Percentiles rank a stretch among this genome's conserved stretches.
phyloP scores from a whole-genome alignment of 1,140 invertebrate species.

The Schlechtendalia chinensis region DNA sequence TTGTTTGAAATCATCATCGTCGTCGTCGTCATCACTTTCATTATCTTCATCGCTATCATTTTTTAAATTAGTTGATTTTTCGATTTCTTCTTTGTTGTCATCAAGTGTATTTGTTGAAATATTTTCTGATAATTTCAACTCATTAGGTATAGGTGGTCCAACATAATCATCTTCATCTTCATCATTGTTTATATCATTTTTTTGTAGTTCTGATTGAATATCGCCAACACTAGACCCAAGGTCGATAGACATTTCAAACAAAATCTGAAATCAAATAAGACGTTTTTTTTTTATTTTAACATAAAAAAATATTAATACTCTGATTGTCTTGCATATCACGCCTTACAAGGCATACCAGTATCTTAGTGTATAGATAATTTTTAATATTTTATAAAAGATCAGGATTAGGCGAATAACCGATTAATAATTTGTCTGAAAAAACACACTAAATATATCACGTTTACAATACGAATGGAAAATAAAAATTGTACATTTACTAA shows the following conservation, averaged over 20 bases:
- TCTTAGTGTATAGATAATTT: background rate
- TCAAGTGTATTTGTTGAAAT: conserved; percentile 51
- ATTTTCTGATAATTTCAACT: conserved; percentile 52
- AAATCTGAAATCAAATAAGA: background rate
- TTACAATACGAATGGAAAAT: too few species aligned
- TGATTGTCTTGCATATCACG: too few species aligned
- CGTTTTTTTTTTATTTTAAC: too few species aligned
- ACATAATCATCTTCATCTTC: conserved; percentile 41
- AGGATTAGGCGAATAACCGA: too few species aligned
- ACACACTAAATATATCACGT: too few species aligned
- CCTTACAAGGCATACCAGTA: background rate
- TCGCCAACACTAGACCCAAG: background rate
- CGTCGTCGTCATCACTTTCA: conserved; percentile 55
- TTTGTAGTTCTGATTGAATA: background rate
- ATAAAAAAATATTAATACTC: too few species aligned
- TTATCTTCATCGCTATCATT: conserved; percentile 54
- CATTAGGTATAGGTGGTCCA: conserved; percentile 24
- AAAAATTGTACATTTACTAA: too few species aligned
- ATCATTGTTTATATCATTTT: conserved; percentile 21
- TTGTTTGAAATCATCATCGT: conserved; percentile 60
- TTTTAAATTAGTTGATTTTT: conserved; percentile 51
- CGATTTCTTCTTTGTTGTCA: conserved; percentile 44
- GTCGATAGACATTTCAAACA: background rate
- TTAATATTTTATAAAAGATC: too few species aligned
- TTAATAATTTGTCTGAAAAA: too few species aligned